A percentile compares a stretch with the other conserved stretches of the same genome.
These are phyloP conservation scores for Garra rufa DNA, from an alignment of 2,113 vertebrate genomes.

Conservation along the genomic window DNA sequence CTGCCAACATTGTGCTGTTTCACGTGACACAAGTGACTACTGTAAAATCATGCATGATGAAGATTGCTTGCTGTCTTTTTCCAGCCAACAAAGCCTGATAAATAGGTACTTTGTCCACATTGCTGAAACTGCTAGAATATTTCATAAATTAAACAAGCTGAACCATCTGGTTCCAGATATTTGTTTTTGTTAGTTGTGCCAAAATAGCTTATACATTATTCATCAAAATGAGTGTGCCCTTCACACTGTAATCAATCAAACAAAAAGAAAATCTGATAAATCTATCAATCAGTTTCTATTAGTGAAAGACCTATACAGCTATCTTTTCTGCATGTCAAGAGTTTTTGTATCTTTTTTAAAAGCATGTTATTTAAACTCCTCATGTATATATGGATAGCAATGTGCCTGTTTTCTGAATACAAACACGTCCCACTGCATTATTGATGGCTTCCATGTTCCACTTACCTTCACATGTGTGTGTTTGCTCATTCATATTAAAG, in stretches of 20 bases:
- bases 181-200: not conserved
- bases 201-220: not conserved
- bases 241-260: not conserved
- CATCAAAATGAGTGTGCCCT: not conserved
- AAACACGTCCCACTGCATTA: constrained; percentile 13
- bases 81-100: not conserved
- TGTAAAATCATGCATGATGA: constrained; percentile 3
- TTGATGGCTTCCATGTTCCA: constrained; percentile 42
- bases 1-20: constrained; percentile 5
- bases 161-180: not conserved
- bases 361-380: not conserved
- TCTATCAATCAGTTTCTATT: not conserved
- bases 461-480: constrained; percentile 5
- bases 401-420: constrained; percentile 6
- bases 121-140: not conserved
- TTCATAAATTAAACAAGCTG: not conserved
- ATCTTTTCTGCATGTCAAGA: not conserved
- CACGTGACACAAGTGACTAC: not conserved
- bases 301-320: not conserved
- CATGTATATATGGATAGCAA: constrained; percentile 17
- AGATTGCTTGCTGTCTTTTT: not conserved
- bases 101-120: not conserved
- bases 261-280: not conserved
- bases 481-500: constrained; percentile 24
- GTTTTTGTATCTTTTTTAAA: not conserved